phyloP scores from a whole-genome alignment of 2,113 vertebrate genomes.

The Athene noctua region DNA sequence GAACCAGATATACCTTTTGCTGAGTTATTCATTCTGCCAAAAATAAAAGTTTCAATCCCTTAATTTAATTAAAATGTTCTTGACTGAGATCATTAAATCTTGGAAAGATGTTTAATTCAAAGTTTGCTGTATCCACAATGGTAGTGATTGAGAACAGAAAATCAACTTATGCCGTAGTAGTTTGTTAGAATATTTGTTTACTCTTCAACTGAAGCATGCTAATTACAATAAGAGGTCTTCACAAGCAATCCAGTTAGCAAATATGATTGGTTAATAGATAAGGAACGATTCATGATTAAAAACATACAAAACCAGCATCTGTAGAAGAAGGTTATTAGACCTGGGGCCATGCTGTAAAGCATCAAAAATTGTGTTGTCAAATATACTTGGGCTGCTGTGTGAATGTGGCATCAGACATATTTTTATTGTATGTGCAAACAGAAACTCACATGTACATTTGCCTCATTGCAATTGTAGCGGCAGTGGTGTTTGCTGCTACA shows the following conservation, averaged over 20 bases:
- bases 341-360: background rate
- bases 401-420: background rate
- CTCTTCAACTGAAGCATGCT: constrained; percentile 71
- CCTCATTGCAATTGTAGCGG: background rate
- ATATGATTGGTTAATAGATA: constrained; percentile 73
- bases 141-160: constrained; percentile 72
- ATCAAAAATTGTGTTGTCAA: background rate
- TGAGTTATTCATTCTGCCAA: constrained; percentile 54
- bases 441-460: background rate
- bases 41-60: constrained; percentile 63
- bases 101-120: constrained; percentile 73
- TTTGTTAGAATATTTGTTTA: constrained; percentile 79
- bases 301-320: constrained; percentile 12
- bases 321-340: background rate
- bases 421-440: background rate
- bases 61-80: constrained; percentile 75
- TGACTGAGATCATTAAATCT: constrained; percentile 71
- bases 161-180: constrained; percentile 73
- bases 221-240: constrained; percentile 79
- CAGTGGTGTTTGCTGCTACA: background rate
- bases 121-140: constrained; percentile 65
- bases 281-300: constrained; percentile 59
- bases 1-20: background rate
- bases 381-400: background rate
- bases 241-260: constrained; percentile 69